Base-by-base conservation (phyloP, 2,797 vertebrate genomes). In the Sebastes melanostomus region DNA sequence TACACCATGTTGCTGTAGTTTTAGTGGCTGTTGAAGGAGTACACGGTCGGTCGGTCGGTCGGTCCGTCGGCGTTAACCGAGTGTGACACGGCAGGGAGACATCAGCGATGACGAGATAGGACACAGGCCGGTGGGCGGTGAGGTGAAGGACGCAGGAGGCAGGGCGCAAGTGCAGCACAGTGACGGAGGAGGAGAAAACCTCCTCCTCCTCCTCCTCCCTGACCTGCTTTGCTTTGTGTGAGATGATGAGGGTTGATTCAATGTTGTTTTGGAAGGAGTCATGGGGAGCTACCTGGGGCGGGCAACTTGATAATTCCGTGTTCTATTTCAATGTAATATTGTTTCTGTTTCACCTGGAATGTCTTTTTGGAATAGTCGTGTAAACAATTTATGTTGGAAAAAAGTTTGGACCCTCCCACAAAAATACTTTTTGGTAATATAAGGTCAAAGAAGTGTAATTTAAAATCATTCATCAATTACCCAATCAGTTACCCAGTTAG, bases 91-190 rank as follows among this genome's bases (percentile, higher is more conserved):
- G 56, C 72, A 34, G 52, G 46, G 65, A 84, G 68, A 42, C 85
- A 59, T 72, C 69, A 14, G 66, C 72, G 84, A 25, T 90, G 90
- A 86, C 88, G 88, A 72, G 0, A 2, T 36, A 88, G 84, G 81
- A 88, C 86, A 24, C 79, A 11, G 55, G 18, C 60, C 61, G 22
- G 13, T 8, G 22, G 13, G 61, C 18, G 60, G 60, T n/a, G 62
- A 65, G n/a, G 61, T 24, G 22, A 24, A 25, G 6, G 2, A 14
- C 6, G 11, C 34, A 29, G 55, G 50, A 84, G 73, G 72, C 52
- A 70, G 69, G 8, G 76, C 73, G 86, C 84, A 86, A 89, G 87
- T 88, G 91, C 84, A 12, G 80, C 34, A 3, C 24, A 12, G 12
- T 12, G 32, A 58, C 27, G 18, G 12, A 36, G 56, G 46, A 24